Evolutionary conservation across 1,140 invertebrate genomes (phyloP), one percentile per base, ranked within the genome.

Genomic region (Mamestra configurata): DNA sequence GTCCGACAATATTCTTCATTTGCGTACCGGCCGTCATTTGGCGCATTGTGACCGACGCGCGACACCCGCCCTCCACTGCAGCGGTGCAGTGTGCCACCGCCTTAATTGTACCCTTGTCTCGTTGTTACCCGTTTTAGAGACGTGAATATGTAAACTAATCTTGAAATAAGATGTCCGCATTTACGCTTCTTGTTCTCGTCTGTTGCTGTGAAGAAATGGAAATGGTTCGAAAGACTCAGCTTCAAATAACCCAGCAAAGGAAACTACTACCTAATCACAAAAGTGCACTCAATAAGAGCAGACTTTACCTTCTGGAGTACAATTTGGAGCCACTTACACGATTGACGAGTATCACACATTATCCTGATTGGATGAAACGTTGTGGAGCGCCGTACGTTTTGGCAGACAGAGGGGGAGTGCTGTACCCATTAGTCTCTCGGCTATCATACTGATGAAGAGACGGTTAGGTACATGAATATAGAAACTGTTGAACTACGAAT

Each of bases 1-100:
- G 88, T 88, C 90, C 92, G 91, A 93, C 92, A 94, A 94, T 94
- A 94, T 93, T 94, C 93, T 93, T 94, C 92, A 94, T 93, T 94
- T 93, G 89, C 92, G 92, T 92, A 89, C 89, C 87, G 88, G 86
- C 73, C 91, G 89, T 93, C 90, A 94, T 93, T 94, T 93, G 90
- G 85, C 86, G 88, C 84, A 94, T 94, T 93, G 92, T 94, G 91
- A 85, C 80, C 80, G 84, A 77, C 82, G 78, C 71, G 82, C 79
- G 61, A 81, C 79, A 73, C 84, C 78, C 88, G 82, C 91, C 89
- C 88, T 88, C 59, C 61, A 81, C 82, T 87, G 89, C 88, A 89
- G 79, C 86, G 81, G 86, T 92, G 88, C 90, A 91, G 81, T 87
- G 86, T 90, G 86, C 85, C 75, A 81, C 75, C 82, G 88, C 91